These are phyloP conservation scores for Palaemon carinicauda DNA, from an alignment of 1,140 invertebrate species.

Conservation along the genomic window DNA sequence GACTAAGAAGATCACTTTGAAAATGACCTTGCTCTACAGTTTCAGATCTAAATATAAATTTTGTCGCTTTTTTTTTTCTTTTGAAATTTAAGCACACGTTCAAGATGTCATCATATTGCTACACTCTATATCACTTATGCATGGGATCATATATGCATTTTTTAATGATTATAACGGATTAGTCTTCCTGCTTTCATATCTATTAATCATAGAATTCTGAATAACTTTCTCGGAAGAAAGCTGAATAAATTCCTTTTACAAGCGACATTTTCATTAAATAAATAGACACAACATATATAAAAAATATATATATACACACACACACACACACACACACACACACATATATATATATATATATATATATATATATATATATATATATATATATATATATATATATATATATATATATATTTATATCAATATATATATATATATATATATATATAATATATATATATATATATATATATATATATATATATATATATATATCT, in stretches of 20 bases:
- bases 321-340: neutral
- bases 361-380: neutral
- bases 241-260: neutral
- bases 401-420: neutral
- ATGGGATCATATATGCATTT: too few species aligned
- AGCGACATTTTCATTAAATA: neutral
- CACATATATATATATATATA: neutral
- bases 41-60: too few species aligned
- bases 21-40: too few species aligned
- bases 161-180: too few species aligned
- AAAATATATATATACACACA: slow-evolving; percentile 3
- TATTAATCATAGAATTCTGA: too few species aligned
- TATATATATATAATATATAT: neutral
- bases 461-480: neutral
- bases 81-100: too few species aligned
- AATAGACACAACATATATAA: neutral
- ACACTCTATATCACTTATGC: too few species aligned
- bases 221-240: too few species aligned
- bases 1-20: too few species aligned
- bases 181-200: too few species aligned
- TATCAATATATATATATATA: neutral
- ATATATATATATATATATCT: neutral
- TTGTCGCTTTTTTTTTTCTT: too few species aligned
- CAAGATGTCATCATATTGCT: too few species aligned
- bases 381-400: neutral